Base-by-base conservation (phyloP, 37 sponge, comb jelly and placozoan species). In the Bolinopsis microptera region DNA sequence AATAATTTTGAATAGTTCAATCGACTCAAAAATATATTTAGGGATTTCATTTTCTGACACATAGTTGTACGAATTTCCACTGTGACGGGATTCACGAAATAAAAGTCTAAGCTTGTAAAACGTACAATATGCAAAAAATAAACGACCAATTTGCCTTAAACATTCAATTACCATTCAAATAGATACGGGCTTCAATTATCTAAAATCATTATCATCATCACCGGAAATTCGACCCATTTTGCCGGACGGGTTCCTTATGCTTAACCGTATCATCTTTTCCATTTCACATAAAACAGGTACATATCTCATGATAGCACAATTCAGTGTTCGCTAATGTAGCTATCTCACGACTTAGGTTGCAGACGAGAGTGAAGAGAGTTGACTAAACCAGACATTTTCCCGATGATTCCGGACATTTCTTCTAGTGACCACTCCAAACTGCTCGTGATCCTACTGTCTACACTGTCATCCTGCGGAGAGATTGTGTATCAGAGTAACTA, bases 391-490 rank as follows among this genome's bases (percentile, higher is more conserved):
- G 25, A 0, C 28, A 86, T 2, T 27, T 34, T 38, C 28, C 16
- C 26, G 5, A 86, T 13, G 61, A 86, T 38, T 3, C 36, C 61
- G n/a, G 61, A 21, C 9, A 86, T 30, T 26, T 86, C 61, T 1
- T 86, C 90, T 16, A 86, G 34, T 27, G 36, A 36, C 90, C 90
- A 86, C 31, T 86, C 35, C 25, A 86, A 24, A 27, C 90, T 86
- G 27, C n/a, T 28, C 41, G 90, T 38, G 37, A 86, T 86, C 28
- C 31, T 38, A 40, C 90, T 86, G 30, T 86, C 90, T 8, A 86
- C 48, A 26, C 61, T 86, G 90, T 86, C 90, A 22, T 86, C 90
- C 90, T 86, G 90, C 25, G 61, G 61, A n/a, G n/a, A 67, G 13
- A 67, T 18, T 22, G 68, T 13, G 68, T 22, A 18, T 18, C 18